A percentile compares a stretch with the other conserved stretches of the same genome.
phyloP scores from a whole-genome alignment of 2,888 invertebrate genomes.

The Nephrotoma appendiculata region DNA sequence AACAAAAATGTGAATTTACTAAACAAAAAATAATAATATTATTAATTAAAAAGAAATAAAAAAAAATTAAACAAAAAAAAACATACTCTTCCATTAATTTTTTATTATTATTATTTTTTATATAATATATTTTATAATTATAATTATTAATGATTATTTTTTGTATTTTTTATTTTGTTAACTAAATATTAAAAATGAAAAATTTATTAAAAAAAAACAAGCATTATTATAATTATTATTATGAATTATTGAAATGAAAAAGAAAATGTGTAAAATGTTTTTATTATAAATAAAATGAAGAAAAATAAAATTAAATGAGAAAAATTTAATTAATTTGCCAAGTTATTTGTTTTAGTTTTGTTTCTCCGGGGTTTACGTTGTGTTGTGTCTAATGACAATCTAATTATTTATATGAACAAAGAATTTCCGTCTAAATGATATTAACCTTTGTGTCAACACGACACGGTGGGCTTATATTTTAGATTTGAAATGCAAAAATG shows the following conservation, averaged over 20 bases:
- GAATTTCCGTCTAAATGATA: no score
- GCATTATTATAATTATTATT: not conserved
- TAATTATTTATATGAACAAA: no score
- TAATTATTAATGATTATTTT: not conserved
- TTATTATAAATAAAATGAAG: constrained; percentile 1
- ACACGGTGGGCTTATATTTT: no score
- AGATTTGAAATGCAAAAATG: no score
- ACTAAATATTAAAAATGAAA: not conserved
- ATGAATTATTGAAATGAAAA: not conserved
- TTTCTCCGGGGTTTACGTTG: no score
- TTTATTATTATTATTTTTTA: not conserved
- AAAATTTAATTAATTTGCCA: not conserved
- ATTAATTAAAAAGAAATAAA: not conserved
- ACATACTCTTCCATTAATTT: not conserved
- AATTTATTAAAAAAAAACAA: not conserved
- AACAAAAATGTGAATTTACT: not conserved
- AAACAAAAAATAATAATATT: not conserved
- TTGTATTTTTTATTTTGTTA: not conserved
- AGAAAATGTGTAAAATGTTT: constrained; percentile 4
- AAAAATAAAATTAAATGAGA: not conserved
- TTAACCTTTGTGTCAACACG: no score
- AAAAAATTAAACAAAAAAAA: not conserved
- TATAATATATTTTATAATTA: not conserved
- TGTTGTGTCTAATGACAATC: no score
- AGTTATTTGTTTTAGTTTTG: no score